Conservation (phyloP, 2,113 vertebrate genomes). For the Cottus gobio region DNA sequence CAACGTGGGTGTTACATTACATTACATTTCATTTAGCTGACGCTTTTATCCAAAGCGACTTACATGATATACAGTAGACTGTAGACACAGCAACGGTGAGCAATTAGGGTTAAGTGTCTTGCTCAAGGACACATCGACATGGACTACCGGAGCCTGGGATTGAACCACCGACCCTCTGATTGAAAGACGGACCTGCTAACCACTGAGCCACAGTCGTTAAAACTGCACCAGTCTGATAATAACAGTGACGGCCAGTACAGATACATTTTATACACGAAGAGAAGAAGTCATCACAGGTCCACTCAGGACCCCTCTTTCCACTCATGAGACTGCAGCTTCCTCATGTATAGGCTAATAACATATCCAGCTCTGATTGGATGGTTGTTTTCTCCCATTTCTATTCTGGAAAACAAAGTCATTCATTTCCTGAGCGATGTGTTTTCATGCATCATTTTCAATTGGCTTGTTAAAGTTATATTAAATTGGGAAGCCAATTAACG, state of each 20-base stretch:
- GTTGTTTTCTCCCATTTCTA: neutral
- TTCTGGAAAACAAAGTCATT: neutral
- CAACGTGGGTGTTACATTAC: neutral
- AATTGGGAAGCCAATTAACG: neutral
- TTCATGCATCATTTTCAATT: neutral
- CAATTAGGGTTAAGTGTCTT: too few species aligned
- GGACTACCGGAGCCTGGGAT: too few species aligned
- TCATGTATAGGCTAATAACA: neutral
- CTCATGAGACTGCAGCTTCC: neutral
- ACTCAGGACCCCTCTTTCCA: too few species aligned
- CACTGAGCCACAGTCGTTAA: too few species aligned
- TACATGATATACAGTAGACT: too few species aligned
- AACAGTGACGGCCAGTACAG: neutral
- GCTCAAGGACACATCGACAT: too few species aligned
- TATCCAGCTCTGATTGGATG: neutral
- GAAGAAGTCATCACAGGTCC: neutral
- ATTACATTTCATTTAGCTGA: too few species aligned
- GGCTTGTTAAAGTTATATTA: neutral
- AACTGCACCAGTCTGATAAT: neutral
- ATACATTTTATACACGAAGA: neutral
- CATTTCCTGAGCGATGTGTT: neutral
- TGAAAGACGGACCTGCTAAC: too few species aligned
- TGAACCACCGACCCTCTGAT: too few species aligned
- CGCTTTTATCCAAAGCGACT: too few species aligned
- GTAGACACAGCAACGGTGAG: too few species aligned